phyloP scores from a whole-genome alignment of 2,113 vertebrate genomes.

The Silurus asotus region DNA sequence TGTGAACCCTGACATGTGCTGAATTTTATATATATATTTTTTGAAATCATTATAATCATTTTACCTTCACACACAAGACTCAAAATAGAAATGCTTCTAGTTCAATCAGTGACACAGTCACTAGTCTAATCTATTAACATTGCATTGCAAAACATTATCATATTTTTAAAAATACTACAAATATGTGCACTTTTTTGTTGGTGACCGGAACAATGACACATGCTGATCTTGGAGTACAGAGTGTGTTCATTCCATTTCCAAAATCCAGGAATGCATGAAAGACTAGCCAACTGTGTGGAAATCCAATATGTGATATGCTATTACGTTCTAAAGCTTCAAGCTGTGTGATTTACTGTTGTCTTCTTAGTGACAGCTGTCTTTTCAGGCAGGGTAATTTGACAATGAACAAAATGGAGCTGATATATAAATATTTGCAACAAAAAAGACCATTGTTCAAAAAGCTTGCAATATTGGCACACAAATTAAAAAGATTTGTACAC shows the following conservation, averaged over 20 bases:
- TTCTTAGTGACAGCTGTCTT: constrained; percentile 60
- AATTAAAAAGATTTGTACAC: not conserved
- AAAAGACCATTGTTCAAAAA: constrained; percentile 47
- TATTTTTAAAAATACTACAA: not conserved
- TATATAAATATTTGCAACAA: constrained; percentile 50
- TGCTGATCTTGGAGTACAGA: constrained; percentile 15
- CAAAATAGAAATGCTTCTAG: no score
- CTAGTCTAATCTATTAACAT: no score
- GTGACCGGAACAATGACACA: constrained; percentile 31
- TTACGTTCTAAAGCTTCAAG: constrained; percentile 56
- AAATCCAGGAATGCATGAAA: constrained; percentile 47
- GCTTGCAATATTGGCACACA: not conserved
- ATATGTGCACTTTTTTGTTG: not conserved
- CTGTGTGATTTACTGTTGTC: constrained; percentile 36
- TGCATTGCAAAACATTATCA: not conserved
- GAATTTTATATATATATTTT: no score
- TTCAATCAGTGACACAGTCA: no score
- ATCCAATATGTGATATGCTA: constrained; percentile 45
- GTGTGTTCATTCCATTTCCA: not conserved
- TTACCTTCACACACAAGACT: no score
- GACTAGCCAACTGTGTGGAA: constrained; percentile 50
- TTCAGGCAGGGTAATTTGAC: constrained; percentile 57
- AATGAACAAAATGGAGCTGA: constrained; percentile 41
- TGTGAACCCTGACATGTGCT: no score
- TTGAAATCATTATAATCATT: no score